A percentile compares a stretch with the other conserved stretches of the same genome.
Evolutionary conservation across 2,888 invertebrate genomes (phyloP).

Genomic region (Branchipolynoe longqiensis): DNA sequence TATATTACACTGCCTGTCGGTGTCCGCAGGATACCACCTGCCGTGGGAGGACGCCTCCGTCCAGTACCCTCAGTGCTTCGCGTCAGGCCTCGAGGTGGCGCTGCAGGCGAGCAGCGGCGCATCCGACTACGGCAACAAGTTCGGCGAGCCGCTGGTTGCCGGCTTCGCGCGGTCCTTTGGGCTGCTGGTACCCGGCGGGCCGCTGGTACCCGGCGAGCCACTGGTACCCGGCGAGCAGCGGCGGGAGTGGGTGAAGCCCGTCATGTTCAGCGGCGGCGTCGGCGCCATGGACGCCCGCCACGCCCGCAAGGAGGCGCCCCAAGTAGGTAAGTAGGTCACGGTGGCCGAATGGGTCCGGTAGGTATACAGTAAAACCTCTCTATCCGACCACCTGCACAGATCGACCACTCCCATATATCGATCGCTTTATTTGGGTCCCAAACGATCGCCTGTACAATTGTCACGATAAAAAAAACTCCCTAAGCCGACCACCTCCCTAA

Average conservation of each 20-base stretch:
- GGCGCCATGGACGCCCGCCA: slow-evolving; percentile 93
- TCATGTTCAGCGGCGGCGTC: slow-evolving; percentile 98
- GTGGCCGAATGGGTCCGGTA: no score
- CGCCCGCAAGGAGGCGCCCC: slow-evolving; percentile 89
- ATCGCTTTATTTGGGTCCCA: no score
- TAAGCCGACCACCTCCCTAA: no score
- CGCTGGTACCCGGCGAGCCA: slow-evolving; percentile 85
- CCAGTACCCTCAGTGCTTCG: slow-evolving; percentile 93
- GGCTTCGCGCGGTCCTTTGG: slow-evolving; percentile 97
- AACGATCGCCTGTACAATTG: no score
- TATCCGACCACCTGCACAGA: no score
- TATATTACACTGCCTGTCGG: no score
- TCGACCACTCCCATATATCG: no score
- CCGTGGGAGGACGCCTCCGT: slow-evolving; percentile 92
- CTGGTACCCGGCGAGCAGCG: slow-evolving; percentile 85
- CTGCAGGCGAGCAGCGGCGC: slow-evolving; percentile 98
- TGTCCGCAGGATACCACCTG: slow-evolving; percentile 88
- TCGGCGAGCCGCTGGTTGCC: slow-evolving; percentile 95
- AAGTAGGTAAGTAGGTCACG: slow-evolving; percentile 86
- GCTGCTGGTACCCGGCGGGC: slow-evolving; percentile 84
- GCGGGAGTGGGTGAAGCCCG: slow-evolving; percentile 97
- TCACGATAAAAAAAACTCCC: no score
- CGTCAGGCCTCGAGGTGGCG: slow-evolving; percentile 92
- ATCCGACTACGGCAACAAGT: slow-evolving; percentile 99
- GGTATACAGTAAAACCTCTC: no score